Evolutionary conservation across 2,113 vertebrate genomes (phyloP), one percentile per base, ranked within the genome.

Genomic region (Pipra filicauda): DNA sequence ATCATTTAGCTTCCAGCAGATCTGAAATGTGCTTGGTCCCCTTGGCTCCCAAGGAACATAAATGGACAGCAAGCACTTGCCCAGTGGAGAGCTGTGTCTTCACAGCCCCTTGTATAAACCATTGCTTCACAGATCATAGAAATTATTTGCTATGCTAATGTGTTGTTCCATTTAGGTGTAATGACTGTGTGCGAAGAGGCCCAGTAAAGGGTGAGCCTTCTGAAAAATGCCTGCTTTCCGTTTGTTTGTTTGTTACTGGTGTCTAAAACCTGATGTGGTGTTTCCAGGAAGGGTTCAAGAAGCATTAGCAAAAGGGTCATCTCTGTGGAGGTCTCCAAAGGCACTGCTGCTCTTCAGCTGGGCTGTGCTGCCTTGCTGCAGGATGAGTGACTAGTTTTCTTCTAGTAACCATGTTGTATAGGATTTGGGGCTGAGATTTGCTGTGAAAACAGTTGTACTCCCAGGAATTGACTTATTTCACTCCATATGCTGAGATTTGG

Each of bases 231-330:
- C 48, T 78, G 35, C 39, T 75, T 61, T 52, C 33, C 69, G 3
- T 15, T 75, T 1, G 1, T 15, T 75, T 1, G 1, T 6, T 49
- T 74, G 41, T 66, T 33, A 3, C 2, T 10, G 30, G 4, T 12
- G 2, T 49, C 74, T 73, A 54, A 61, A 77, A 58, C 22, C 43
- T 17, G 43, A 2, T 54, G 7, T 2, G 51, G 9, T 71, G 26
- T 61, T 89, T 74, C 61, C 28, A 20, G 57, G 35, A 46, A 33
- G 44, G 35, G 75, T 78, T 65, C 49, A 31, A 65, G 73, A 44
- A 81, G 54, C 33, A 7, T 65, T 55, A 71, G 21, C 30, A 17
- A 41, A 77, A 59, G 20, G 18, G 17, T 64, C 18, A 27, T 37
- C 28, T 62, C n/a, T 81, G 18, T 41, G 19, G 39, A 71, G 39